Base-by-base conservation (phyloP, 1,140 invertebrate genomes). In the Drosophila nebulosa region DNA sequence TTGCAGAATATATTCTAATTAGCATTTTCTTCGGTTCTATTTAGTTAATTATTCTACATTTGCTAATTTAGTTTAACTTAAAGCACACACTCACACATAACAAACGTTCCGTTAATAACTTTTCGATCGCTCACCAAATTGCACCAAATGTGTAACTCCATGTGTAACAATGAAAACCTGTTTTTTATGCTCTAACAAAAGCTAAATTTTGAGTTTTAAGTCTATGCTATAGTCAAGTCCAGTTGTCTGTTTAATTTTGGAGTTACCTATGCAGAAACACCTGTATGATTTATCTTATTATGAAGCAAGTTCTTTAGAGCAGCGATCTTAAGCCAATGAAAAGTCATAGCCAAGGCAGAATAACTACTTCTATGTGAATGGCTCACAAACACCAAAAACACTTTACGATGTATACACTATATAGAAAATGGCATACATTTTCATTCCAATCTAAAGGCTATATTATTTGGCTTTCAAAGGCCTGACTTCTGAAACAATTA, bases 41-140 rank as follows among this genome's bases (percentile, higher is more conserved):
- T 42, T 30, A 55, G 39, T 46, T 46, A 46, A 46, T 46, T 46
- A 46, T 46, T 18, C 39, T 46, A 46, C 18, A 46, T 46, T 46
- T 55, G 52, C 52, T 55, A 55, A 26, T 30, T 55, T 55, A 30
- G 52, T 55, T 46, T 46, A 46, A 55, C 52, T 30, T 30, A 55
- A 27, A 52, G 22, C 50, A 55, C n/a, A 55, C 52, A 16, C 18
- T 12, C 46, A 22, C 46, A 12, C 46, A 27, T 2, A 53, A 1
- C 3, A 12, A 32, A 2, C 30, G 30, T 46, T 9, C 16, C 6
- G 39, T 46, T 46, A 46, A 46, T 46, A 46, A 46, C 39, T 46
- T 10, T 32, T 3, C 7, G 7, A 46, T 46, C 39, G 18, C 12
- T 46, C 39, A 21, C 16, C 14, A 16, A 42, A 42, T 7, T 42